Base-by-base conservation (phyloP, 2,113 vertebrate genomes). In the Mastomys natalensis region DNA sequence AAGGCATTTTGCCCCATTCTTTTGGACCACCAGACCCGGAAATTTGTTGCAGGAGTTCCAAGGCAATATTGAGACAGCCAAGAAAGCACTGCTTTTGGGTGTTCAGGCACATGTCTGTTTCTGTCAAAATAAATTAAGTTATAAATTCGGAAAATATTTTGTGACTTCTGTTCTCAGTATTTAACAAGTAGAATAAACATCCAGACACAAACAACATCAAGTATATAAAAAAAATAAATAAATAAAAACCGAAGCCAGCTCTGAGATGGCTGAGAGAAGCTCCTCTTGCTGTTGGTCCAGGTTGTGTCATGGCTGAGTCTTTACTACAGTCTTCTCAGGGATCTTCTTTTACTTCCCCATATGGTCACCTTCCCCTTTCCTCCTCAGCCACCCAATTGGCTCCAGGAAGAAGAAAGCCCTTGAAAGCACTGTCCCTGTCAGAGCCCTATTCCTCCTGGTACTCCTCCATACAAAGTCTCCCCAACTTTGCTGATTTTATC, bases 401-500 rank as follows among this genome's bases (percentile, higher is more conserved):
- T 77, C 62, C 70, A 45, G 48, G 66, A 29, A 51, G 43, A n/a
- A 24, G 55, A 91, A 81, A 92, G 81, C 68, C 26, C 34, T 31
- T 26, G 21, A 43, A 77, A 40, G 51, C 29, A 40, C 60, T 64
- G 26, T 89, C 16, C 62, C 12, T 80, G 40, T 95, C 37, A 70
- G 87, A 70, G 34, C 73, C 70, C 72, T 92, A 68, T 93, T 97
- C 76, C 66, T 48, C 78, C 88, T 85, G 29, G 73, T 85, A 74
- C 66, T 90, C 62, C 13, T 2, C 37, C 68, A 77, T 85, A 90
- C 93, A 89, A 62, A 93, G 91, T 97, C 92, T 95, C 89, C 86
- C 84, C 72, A 86, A 87, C 87, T 95, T 95, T 82, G 91, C 94
- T 95, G 66, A 70, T 97, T 97, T 97, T 94, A 96, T 96, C 91